Percentiles rank a stretch among this genome's conserved stretches.
These are phyloP conservation scores for Mythimna pallens DNA, from an alignment of 2,888 invertebrate species.

Conservation along the genomic window DNA sequence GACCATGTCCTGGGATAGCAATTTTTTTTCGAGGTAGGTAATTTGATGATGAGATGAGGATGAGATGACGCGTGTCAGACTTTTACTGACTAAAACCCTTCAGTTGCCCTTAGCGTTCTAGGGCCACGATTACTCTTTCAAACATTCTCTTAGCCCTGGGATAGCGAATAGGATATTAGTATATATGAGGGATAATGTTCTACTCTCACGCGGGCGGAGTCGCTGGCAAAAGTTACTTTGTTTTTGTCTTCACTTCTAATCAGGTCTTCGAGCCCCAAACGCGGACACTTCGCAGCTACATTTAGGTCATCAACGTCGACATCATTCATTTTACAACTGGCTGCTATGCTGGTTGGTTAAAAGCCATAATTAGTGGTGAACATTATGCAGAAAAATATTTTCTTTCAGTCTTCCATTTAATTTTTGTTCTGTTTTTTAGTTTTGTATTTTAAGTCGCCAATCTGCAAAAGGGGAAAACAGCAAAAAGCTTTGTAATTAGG, in stretches of 20 bases:
- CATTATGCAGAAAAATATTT: slow-evolving; percentile 58
- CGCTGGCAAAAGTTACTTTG: background rate
- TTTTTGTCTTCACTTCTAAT: slow-evolving; percentile 15
- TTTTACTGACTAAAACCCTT: too few relatives aligned
- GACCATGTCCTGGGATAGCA: too few relatives aligned
- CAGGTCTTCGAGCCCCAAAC: slow-evolving; percentile 30
- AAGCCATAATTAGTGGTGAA: slow-evolving; percentile 56
- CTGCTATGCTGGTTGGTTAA: slow-evolving; percentile 46
- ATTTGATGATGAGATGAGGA: too few relatives aligned
- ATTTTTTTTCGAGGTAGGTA: too few relatives aligned
- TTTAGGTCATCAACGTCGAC: slow-evolving; percentile 48
- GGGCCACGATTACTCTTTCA: too few relatives aligned
- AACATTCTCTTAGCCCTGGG: too few relatives aligned
- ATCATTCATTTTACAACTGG: slow-evolving; percentile 52
- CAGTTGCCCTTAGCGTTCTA: too few relatives aligned
- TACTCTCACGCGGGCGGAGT: too few relatives aligned
- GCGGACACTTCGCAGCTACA: slow-evolving; percentile 44
- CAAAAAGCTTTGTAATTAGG: slow-evolving; percentile 76
- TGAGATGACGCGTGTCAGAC: too few relatives aligned
- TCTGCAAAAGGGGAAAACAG: slow-evolving; percentile 68
- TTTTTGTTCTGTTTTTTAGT: slow-evolving; percentile 60
- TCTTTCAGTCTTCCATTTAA: slow-evolving; percentile 58
- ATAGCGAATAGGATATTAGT: too few relatives aligned
- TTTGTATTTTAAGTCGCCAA: slow-evolving; percentile 69
- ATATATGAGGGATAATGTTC: too few relatives aligned